Conservation (phyloP, 2,888 invertebrate genomes). For the Lottia scabra region DNA sequence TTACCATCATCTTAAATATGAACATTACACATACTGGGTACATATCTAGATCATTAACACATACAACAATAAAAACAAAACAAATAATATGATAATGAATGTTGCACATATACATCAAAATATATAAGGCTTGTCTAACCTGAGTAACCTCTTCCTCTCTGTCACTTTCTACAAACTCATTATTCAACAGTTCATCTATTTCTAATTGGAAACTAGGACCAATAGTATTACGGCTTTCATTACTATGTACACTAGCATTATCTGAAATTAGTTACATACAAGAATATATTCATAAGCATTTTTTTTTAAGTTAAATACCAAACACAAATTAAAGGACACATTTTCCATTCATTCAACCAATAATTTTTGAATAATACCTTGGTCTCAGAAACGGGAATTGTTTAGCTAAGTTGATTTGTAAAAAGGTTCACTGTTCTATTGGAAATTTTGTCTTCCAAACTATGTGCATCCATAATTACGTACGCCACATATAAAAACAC, state of each 20-base stretch:
- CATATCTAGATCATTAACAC: background rate
- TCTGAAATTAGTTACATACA: slow-evolving; percentile 43
- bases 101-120: no score
- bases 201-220: slow-evolving; percentile 68
- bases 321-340: no score
- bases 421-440: no score
- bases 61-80: background rate
- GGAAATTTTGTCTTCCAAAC: no score
- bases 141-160: slow-evolving; percentile 64
- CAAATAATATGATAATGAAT: background rate
- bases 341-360: no score
- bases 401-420: no score
- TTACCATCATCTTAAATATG: background rate
- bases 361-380: no score
- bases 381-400: no score
- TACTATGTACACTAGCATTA: slow-evolving; percentile 64
- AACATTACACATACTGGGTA: background rate
- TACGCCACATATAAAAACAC: no score
- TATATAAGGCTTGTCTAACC: slow-evolving; percentile 41
- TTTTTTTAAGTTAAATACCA: no score
- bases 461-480: no score
- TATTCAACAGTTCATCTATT: slow-evolving; percentile 58
- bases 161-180: slow-evolving; percentile 57
- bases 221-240: slow-evolving; percentile 66
- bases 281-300: no score